These are phyloP conservation scores for Drosophila rhopaloa DNA, from an alignment of 1,140 invertebrate genomes.

Conservation along the genomic window DNA sequence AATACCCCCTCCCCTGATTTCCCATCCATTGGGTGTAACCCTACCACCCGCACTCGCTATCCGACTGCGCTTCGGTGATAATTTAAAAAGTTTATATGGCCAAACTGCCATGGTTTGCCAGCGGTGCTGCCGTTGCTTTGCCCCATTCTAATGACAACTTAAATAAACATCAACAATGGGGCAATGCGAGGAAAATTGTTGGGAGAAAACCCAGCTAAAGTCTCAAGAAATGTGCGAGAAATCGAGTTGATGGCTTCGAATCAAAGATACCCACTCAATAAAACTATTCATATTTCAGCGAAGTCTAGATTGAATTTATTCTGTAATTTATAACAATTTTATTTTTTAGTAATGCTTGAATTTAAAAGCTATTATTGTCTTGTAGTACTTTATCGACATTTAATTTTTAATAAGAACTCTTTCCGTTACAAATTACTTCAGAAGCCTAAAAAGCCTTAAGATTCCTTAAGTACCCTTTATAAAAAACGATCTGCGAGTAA, in stretches of 20 bases:
- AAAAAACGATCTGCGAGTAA: constrained; percentile 33
- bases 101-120: constrained; percentile 50
- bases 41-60: constrained; percentile 26
- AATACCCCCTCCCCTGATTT: neutral
- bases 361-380: too few relatives aligned
- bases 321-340: too few relatives aligned
- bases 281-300: too few relatives aligned
- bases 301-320: too few relatives aligned
- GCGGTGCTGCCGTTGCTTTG: constrained; percentile 50
- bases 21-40: neutral
- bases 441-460: neutral
- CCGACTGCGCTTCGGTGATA: constrained; percentile 68
- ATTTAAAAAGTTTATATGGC: constrained; percentile 81
- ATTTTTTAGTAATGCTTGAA: too few relatives aligned
- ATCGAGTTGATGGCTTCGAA: neutral
- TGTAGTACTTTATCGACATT: too few relatives aligned
- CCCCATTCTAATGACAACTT: constrained; percentile 80
- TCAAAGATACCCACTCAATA: neutral
- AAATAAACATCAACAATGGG: constrained; percentile 74
- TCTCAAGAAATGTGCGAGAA: constrained; percentile 15
- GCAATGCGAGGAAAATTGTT: constrained; percentile 42
- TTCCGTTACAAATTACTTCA: neutral
- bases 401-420: neutral
- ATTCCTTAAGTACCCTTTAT: constrained; percentile 8
- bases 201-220: constrained; percentile 27